phyloP scores from a whole-genome alignment of 2,113 vertebrate species.

The Nerophis ophidion region DNA sequence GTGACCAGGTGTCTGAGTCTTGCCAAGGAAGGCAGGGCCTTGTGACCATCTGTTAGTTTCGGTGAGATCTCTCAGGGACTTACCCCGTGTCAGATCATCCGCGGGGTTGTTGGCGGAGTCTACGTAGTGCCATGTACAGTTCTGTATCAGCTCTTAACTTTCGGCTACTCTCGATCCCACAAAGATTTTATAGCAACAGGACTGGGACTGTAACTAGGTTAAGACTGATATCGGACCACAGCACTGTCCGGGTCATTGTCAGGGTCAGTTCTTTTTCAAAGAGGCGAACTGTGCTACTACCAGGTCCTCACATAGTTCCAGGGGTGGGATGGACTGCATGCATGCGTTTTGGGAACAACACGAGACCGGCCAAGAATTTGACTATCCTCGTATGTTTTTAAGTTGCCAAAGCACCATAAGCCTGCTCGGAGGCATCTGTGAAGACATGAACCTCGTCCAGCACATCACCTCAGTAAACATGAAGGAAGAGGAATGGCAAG shows the following conservation, averaged over 20 bases:
- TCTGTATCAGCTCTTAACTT: conserved; percentile 20
- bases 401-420: too few species aligned
- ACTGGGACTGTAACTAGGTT: conserved; percentile 18
- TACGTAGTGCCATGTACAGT: conserved; percentile 13
- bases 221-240: conserved; percentile 21
- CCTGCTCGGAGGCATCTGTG: conserved; percentile 13
- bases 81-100: conserved; percentile 1
- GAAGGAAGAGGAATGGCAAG: not conserved
- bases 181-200: conserved; percentile 25
- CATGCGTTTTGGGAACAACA: conserved; percentile 7
- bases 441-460: conserved; percentile 3
- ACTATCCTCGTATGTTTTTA: not conserved
- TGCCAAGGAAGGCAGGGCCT: conserved; percentile 14
- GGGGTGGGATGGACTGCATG: conserved; percentile 6
- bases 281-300: conserved; percentile 9
- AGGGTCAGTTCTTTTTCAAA: conserved; percentile 19
- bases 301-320: conserved; percentile 20
- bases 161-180: conserved; percentile 18
- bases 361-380: conserved; percentile 3
- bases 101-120: conserved; percentile 19
- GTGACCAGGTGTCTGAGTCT: conserved; percentile 7
- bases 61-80: too few species aligned
- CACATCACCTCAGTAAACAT: not conserved
- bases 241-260: not conserved
- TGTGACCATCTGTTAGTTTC: conserved; percentile 12